Percentiles rank a stretch among this genome's conserved stretches.
phyloP scores from a whole-genome alignment of 2,797 vertebrate species.

The Ispidina picta region DNA sequence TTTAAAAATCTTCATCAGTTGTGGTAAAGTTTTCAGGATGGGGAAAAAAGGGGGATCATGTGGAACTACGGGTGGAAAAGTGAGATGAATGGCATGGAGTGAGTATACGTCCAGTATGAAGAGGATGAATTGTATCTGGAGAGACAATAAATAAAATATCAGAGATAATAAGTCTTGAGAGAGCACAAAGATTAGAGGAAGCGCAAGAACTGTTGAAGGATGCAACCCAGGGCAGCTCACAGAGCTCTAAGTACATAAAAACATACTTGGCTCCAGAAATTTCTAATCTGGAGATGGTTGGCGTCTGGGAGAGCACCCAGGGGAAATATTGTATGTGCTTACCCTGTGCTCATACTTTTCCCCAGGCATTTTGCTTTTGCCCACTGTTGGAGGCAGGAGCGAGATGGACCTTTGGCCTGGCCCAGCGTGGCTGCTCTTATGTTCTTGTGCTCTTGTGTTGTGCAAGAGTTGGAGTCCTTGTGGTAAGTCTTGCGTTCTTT shows the following conservation, averaged over 20 bases:
- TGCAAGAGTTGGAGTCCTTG: slow-evolving; percentile 58
- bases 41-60: not conserved
- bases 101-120: not conserved
- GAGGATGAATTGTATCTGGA: not conserved
- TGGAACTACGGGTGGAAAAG: not conserved
- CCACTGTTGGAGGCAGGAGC: slow-evolving; percentile 52
- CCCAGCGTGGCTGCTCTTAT: slow-evolving; percentile 25
- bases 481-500: slow-evolving; percentile 17
- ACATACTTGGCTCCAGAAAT: slow-evolving; percentile 31
- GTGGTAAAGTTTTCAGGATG: not conserved
- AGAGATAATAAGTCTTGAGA: not conserved
- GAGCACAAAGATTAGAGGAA: not conserved
- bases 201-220: not conserved
- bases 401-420: slow-evolving; percentile 65
- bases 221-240: not conserved
- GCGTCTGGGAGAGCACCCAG: slow-evolving; percentile 18
- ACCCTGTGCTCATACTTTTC: slow-evolving; percentile 58
- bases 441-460: not conserved
- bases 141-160: not conserved
- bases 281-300: slow-evolving; percentile 28
- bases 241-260: slow-evolving; percentile 6
- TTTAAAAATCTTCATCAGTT: not conserved
- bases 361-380: slow-evolving; percentile 64
- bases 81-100: not conserved
- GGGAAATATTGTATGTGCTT: slow-evolving; percentile 62